Conservation (phyloP, 2,113 vertebrate genomes). For the Ctenomys sociabilis region DNA sequence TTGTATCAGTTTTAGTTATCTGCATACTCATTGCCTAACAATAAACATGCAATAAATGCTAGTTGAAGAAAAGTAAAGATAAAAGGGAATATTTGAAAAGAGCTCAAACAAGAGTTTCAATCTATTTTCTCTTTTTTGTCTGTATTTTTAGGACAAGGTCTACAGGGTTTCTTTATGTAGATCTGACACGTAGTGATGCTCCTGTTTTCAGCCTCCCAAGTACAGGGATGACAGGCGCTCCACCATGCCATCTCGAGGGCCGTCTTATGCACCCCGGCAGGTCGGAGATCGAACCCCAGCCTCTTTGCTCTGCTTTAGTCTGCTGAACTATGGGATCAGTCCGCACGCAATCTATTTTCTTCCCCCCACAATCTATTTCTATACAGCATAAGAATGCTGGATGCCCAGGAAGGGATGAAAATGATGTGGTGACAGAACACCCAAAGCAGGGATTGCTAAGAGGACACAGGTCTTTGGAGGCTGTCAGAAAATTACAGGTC, state of each 20-base stretch:
- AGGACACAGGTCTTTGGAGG: neutral
- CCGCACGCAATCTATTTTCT: too few species aligned
- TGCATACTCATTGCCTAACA: neutral
- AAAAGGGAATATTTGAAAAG: neutral
- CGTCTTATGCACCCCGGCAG: too few species aligned
- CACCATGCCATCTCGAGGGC: too few species aligned
- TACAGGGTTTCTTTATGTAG: too few species aligned
- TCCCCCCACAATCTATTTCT: neutral
- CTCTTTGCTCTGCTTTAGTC: too few species aligned
- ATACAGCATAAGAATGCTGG: neutral
- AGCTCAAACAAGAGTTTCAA: neutral
- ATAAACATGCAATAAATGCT: neutral
- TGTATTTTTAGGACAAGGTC: too few species aligned
- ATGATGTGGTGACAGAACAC: neutral
- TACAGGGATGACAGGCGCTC: too few species aligned
- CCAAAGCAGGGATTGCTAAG: neutral
- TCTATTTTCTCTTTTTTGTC: neutral
- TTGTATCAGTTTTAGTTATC: neutral
- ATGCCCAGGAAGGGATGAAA: neutral
- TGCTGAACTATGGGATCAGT: too few species aligned
- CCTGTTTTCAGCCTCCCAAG: too few species aligned
- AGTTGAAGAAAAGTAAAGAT: neutral
- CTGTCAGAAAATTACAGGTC: neutral
- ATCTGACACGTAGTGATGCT: too few species aligned
- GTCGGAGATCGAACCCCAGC: too few species aligned